Conservation (phyloP, 1,140 invertebrate genomes). For the Euwallacea fornicatus region DNA sequence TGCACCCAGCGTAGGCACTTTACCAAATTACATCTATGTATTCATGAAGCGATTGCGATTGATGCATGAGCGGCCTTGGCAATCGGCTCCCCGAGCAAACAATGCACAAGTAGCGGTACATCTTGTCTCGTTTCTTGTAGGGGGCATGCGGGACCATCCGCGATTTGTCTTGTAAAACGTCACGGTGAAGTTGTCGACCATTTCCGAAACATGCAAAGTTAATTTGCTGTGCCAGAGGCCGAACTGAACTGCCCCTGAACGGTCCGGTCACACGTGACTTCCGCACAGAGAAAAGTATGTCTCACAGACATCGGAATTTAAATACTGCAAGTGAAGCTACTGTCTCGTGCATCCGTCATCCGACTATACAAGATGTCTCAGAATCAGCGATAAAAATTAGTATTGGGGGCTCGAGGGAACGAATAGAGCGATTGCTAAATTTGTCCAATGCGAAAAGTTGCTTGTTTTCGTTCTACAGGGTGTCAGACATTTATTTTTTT, state of each 20-base stretch:
- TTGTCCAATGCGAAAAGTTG: too few species aligned
- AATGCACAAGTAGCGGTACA: conserved; percentile 4
- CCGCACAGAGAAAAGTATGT: too few species aligned
- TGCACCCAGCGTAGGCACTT: conserved; percentile 13
- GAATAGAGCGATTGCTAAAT: too few species aligned
- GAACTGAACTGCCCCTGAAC: background rate
- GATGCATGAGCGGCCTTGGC: background rate
- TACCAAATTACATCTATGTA: conserved; percentile 14
- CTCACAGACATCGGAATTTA: too few species aligned
- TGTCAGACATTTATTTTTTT: too few species aligned
- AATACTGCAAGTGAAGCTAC: too few species aligned
- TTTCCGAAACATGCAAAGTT: conserved; percentile 36
- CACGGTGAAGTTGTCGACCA: conserved; percentile 30
- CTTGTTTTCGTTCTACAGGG: too few species aligned
- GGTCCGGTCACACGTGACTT: background rate
- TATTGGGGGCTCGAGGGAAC: too few species aligned
- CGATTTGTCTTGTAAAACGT: conserved; percentile 32
- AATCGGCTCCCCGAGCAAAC: background rate
- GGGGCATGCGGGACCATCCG: conserved; percentile 2
- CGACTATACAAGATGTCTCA: too few species aligned
- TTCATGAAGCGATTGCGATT: conserved; percentile 9
- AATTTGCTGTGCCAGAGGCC: conserved; percentile 21
- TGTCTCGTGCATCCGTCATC: too few species aligned
- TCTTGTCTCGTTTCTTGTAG: background rate
- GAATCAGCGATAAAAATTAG: too few species aligned